A percentile compares a stretch with the other conserved stretches of the same genome.
Conservation (phyloP, 1,140 invertebrate genomes). For the Microplitis demolitor region DNA sequence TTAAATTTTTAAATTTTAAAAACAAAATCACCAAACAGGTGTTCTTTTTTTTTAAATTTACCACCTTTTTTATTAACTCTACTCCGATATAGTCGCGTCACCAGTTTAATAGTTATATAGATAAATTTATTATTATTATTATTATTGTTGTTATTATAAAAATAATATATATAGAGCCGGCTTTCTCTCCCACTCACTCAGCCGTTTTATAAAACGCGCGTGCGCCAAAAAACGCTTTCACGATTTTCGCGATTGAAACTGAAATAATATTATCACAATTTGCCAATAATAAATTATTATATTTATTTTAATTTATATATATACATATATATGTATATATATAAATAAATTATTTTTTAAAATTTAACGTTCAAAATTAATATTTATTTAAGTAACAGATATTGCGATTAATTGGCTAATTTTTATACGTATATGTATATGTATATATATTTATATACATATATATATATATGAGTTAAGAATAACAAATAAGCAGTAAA, state of each 20-base stretch:
- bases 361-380: neutral
- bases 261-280: neutral
- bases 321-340: no score
- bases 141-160: neutral
- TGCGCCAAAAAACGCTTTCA: conserved; percentile 14
- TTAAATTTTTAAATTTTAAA: neutral
- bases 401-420: no score
- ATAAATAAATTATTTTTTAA: neutral
- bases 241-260: conserved; percentile 4
- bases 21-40: no score
- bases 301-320: no score
- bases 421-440: no score
- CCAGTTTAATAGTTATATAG: neutral
- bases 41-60: neutral
- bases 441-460: no score
- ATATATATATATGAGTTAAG: no score
- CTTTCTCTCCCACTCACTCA: conserved; percentile 20
- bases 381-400: no score
- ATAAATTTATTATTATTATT: neutral
- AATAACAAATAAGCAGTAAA: no score
- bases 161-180: neutral
- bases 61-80: neutral
- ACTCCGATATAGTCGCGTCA: no score
- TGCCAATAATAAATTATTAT: no score
- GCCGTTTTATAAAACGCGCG: conserved; percentile 7